Evolutionary conservation across 2,113 vertebrate species (phyloP).

Genomic region (Alethe castanea): DNA sequence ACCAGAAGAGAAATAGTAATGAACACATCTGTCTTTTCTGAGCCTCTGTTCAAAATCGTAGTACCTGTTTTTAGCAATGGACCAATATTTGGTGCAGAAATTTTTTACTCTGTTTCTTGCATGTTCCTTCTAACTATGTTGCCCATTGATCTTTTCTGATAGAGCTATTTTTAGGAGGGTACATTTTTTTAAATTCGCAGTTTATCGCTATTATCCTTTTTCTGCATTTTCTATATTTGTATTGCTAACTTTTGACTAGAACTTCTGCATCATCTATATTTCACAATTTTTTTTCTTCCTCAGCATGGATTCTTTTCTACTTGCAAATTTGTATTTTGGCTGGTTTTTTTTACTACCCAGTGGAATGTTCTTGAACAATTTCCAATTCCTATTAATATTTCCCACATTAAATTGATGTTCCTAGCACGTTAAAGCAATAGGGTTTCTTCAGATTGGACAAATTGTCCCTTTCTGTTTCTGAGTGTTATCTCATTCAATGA

Average conservation of each 20-base stretch:
- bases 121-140: background rate
- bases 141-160: background rate
- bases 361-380: slow-evolving; percentile 58
- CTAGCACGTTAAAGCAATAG: background rate
- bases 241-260: background rate
- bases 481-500: background rate
- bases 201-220: background rate
- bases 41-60: background rate
- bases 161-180: background rate
- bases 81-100: background rate
- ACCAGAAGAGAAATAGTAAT: background rate
- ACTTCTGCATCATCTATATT: background rate
- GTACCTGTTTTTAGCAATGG: background rate
- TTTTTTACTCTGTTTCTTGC: background rate
- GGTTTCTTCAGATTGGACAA: slow-evolving; percentile 22
- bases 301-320: background rate
- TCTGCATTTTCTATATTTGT: background rate
- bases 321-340: background rate
- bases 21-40: background rate
- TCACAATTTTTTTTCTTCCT: background rate
- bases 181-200: accelerated
- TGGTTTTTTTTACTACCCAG: background rate
- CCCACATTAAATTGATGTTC: slow-evolving; percentile 40
- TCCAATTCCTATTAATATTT: slow-evolving; percentile 62
- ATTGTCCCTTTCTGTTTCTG: slow-evolving; percentile 26